phyloP scores from a whole-genome alignment of 2,797 vertebrate species.

The Amblyraja radiata region DNA sequence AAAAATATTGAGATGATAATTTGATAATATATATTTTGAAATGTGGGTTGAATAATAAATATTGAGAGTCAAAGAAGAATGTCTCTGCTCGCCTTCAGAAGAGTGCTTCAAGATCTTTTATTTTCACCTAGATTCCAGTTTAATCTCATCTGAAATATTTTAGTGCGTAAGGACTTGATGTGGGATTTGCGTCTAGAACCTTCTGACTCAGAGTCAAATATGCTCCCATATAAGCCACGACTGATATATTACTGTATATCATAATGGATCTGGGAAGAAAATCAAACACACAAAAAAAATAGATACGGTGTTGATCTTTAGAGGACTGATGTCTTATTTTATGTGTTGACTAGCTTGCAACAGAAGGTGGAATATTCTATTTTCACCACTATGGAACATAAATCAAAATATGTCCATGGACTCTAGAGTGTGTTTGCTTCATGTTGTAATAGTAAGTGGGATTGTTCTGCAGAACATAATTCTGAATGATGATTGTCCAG shows the following conservation, averaged over 20 bases:
- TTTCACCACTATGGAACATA: not conserved
- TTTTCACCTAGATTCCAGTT: no score
- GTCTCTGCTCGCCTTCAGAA: no score
- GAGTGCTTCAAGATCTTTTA: no score
- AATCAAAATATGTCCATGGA: constrained; percentile 11
- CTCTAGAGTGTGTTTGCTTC: not conserved
- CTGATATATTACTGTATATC: not conserved
- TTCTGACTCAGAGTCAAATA: no score
- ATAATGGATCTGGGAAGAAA: not conserved
- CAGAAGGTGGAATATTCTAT: not conserved
- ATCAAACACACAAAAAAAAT: not conserved
- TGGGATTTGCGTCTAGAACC: no score
- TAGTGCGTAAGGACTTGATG: no score
- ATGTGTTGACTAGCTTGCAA: not conserved
- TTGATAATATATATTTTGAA: no score
- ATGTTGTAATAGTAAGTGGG: not conserved
- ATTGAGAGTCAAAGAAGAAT: no score
- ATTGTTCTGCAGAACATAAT: not conserved
- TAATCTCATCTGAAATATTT: no score
- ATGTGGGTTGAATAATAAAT: no score
- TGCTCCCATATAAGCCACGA: no score
- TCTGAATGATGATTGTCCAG: not conserved
- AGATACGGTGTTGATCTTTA: constrained; percentile 2
- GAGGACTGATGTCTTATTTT: constrained; percentile 21
- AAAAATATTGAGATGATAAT: no score